Evolutionary conservation across 1,140 invertebrate species (phyloP).

Genomic region (Pseudomyrmex pallidus): DNA sequence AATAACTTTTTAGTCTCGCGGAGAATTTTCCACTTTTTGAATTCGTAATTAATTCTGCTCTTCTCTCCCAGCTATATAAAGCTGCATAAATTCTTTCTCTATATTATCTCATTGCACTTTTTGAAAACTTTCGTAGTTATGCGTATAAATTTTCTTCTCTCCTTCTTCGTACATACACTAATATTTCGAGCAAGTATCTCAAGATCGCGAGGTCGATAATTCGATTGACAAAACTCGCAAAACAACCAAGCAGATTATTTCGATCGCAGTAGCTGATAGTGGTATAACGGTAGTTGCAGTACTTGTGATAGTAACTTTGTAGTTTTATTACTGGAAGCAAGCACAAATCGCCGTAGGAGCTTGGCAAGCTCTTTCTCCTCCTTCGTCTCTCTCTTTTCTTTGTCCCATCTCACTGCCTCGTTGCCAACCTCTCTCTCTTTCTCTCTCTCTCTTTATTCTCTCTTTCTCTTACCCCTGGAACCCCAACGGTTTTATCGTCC

Average conservation of each 20-base stretch:
- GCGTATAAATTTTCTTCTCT: too few relatives aligned
- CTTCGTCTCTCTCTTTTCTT: slow-evolving; percentile 1
- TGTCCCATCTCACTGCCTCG: slow-evolving; percentile 46
- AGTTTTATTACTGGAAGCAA: slow-evolving; percentile 49
- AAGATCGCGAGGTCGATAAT: not conserved
- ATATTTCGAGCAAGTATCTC: not conserved
- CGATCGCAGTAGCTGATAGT: slow-evolving; percentile 39
- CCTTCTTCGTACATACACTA: not conserved
- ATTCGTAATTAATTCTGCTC: too few relatives aligned
- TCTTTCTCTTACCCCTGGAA: too few relatives aligned
- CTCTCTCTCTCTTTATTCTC: slow-evolving; percentile 5
- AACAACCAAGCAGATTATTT: slow-evolving; percentile 44
- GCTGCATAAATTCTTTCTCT: not conserved
- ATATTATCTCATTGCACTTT: not conserved
- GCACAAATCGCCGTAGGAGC: slow-evolving; percentile 52
- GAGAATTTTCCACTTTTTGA: not conserved
- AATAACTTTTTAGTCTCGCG: slow-evolving; percentile 18
- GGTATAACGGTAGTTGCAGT: not conserved
- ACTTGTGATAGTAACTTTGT: slow-evolving; percentile 40
- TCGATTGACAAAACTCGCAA: slow-evolving; percentile 13
- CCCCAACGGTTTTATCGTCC: slow-evolving; percentile 28
- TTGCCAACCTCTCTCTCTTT: slow-evolving; percentile 37
- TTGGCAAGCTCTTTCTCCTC: slow-evolving; percentile 51
- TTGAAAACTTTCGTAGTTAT: not conserved
- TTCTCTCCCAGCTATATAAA: not conserved